Evolutionary conservation across 2,888 invertebrate species (phyloP), one percentile per base, ranked within the genome.

Genomic region (Dicyrtomina minuta): DNA sequence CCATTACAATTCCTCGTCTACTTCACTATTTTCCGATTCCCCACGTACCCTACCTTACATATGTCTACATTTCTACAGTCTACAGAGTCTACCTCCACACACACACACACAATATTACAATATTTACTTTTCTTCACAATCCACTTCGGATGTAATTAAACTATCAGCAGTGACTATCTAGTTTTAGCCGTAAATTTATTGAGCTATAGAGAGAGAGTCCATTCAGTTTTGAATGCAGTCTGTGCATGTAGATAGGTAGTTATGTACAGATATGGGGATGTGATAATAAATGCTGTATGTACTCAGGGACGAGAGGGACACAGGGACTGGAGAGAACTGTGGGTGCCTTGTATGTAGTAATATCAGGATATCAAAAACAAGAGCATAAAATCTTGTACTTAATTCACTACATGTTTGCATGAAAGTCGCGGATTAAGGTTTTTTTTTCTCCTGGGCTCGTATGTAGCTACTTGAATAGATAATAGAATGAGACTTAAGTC

Each of bases 111-210:
- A 51, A 22, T 20, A 17, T 51, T 51, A 51, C 22, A 22, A 51
- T 51, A 51, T 51, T 56, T 56, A 13, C 20, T 56, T 56, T 56
- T 33, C 33, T 26, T 26, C 33, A 51, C n/a, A 62, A 51, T 62
- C 49, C 51, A 64, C 39, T 64, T 64, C 64, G 33, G 33, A 64
- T 64, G 64, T 51, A 64, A 64, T 64, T 51, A 64, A 51, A 64
- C 51, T 51, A 64, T 64, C 62, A 62, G 62, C 44, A 62, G 49
- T 49, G 62, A 62, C 62, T 49, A 62, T 64, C 62, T 60, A 41
- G 59, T 60, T 60, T 60, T 43, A 43, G 43, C 41, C 44, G 62
- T 49, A 62, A 46, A 62, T 62, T 62, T 60, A 60, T 60, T 60
- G 59, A 60, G 59, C 41, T 43, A 43, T 12, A 60, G n/a, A n/a